Conservation (phyloP, 2,888 invertebrate genomes). For the Tenthredo scrophulariae region DNA sequence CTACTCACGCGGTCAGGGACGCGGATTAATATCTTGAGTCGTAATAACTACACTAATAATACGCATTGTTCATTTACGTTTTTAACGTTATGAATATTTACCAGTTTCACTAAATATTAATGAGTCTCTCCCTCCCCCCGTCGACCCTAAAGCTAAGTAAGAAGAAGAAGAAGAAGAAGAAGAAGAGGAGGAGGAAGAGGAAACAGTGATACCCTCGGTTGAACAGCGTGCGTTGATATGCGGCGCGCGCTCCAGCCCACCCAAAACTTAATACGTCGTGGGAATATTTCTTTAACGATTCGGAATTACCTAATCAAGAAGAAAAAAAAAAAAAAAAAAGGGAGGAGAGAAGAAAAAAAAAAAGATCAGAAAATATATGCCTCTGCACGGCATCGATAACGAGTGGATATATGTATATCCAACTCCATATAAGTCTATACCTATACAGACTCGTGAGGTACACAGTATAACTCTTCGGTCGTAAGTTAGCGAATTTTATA, state of each 20-base stretch:
- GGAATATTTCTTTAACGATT: conserved; percentile 46
- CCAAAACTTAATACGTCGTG: conserved; percentile 47
- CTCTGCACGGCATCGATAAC: background rate
- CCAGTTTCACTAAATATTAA: conserved; percentile 48
- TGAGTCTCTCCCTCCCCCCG: background rate
- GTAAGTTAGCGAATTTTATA: conserved; percentile 40
- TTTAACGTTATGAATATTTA: conserved; percentile 41
- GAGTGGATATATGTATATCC: background rate
- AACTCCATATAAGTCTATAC: conserved; percentile 1
- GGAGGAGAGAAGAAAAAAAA: conserved; percentile 12
- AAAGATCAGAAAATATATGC: background rate
- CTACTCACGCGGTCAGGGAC: background rate
- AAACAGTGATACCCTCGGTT: conserved; percentile 13
- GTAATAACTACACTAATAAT: conserved; percentile 40
- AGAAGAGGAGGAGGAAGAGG: conserved; percentile 26
- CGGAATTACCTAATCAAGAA: conserved; percentile 48
- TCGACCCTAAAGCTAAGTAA: background rate
- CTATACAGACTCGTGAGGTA: background rate
- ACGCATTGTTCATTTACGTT: conserved; percentile 42
- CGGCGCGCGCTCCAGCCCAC: conserved; percentile 42
- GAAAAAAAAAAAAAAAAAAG: conserved; percentile 1
- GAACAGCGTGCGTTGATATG: conserved; percentile 34
- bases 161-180: conserved; percentile 49
- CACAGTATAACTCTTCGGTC: background rate
- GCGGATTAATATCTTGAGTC: conserved; percentile 18